Evolutionary conservation across 2,888 invertebrate genomes (phyloP), one percentile per base, ranked within the genome.

Genomic region (Myathropa florea): DNA sequence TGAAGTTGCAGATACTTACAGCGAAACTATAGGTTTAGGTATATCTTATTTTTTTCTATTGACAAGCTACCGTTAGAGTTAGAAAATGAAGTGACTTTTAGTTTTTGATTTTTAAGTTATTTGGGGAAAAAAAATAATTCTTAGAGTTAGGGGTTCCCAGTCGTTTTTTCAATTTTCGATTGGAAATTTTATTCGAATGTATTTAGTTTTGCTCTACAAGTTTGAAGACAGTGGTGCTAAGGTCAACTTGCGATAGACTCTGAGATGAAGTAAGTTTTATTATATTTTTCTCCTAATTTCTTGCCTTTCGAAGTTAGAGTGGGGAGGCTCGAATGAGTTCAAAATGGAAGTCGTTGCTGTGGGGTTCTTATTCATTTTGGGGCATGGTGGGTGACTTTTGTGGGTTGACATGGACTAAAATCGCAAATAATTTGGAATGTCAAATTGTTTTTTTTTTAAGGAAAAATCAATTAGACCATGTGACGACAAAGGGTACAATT

Each of bases 71-170:
- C 7, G 28, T 36, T 57, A 14, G 39, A 39, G 14, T n/a, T 28
- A 61, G 33, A 46, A 55, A 26, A 70, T 24, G 14, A 18, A 70
- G 23, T 33, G 14, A 55, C 3, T 60, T 71, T 39, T 33, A 26
- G 36, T 28, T 18, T 65, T 59, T 14, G n/a, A 0, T 68, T 61
- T 3, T 61, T 61, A 26, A 24, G 33, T 10, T 33, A 18, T 63
- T 30, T 7, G 1, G n/a, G 0, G 6, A 60, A 26, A 60, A 26
- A n/a, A 60, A 60, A 60, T 23, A 65, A 71, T 73, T 33, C n/a
- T 63, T 64, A 68, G 26, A 55, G 55, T 76, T 64, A 55, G 61
- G 23, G 77, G 81, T 63, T 82, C 26, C 82, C 85, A 85, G 82
- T 82, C 85, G 73, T 36, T 61, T 71, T 67, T 55, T 46, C 55